A percentile compares a stretch with the other conserved stretches of the same genome.
phyloP scores from a whole-genome alignment of 2,888 invertebrate species.

The Apoda limacodes region DNA sequence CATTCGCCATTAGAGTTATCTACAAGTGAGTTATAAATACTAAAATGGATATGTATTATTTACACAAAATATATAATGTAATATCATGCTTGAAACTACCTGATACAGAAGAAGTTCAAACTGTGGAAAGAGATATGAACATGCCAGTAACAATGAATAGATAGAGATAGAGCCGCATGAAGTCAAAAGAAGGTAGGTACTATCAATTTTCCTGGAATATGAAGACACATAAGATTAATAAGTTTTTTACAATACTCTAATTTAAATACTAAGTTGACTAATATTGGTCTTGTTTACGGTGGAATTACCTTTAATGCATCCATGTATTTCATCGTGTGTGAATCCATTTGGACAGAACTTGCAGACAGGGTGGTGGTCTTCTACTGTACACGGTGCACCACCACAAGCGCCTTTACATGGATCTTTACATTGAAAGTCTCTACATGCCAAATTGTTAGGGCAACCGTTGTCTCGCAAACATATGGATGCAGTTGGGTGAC shows the following conservation, averaged over 20 bases:
- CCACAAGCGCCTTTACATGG: conserved; percentile 89
- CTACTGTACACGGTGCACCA: conserved; percentile 92
- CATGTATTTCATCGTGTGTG: conserved; percentile 90
- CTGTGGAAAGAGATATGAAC: conserved; percentile 59
- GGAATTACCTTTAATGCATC: conserved; percentile 95
- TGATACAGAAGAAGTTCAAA: conserved; percentile 56
- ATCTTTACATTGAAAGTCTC: conserved; percentile 90
- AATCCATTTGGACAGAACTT: conserved; percentile 96
- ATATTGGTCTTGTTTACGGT: conserved; percentile 34
- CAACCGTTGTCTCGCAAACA: conserved; percentile 92
- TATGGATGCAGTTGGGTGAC: conserved; percentile 87
- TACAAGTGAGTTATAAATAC: conserved; percentile 37
- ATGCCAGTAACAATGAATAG: conserved; percentile 61
- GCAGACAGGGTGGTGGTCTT: conserved; percentile 95
- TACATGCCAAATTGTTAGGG: conserved; percentile 85
- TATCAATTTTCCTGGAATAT: conserved; percentile 68
- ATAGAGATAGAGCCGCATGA: conserved; percentile 57
- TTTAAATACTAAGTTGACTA: conserved; percentile 43
- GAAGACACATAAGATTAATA: conserved; percentile 66
- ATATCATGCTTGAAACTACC: conserved; percentile 54
- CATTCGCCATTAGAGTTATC: conserved; percentile 46
- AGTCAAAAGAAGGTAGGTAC: conserved; percentile 54
- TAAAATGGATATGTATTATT: conserved; percentile 40
- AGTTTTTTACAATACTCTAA: conserved; percentile 53
- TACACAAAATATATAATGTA: conserved; percentile 29